Base-by-base conservation (phyloP, 2,113 vertebrate species). In the Siphamia tubifer region DNA sequence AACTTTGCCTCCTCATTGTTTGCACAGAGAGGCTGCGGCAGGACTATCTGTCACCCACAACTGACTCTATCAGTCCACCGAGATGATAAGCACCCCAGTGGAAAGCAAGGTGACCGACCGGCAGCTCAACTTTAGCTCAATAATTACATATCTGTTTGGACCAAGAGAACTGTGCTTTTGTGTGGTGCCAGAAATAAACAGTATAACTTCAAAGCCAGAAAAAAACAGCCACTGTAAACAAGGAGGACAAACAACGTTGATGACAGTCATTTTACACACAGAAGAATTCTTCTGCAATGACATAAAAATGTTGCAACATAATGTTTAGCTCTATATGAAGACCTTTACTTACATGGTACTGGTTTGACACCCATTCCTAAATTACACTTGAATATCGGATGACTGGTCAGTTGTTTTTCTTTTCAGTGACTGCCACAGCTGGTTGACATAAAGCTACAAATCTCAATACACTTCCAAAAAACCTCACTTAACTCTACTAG, bases 1-100 rank as follows among this genome's bases (percentile, higher is more conserved):
- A 83, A 90, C 87, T 90, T 88, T 86, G 89, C 55, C 72, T 85
- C 74, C 70, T 72, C 15, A 12, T 24, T 90, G 74, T 85, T 86
- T 88, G 61, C 63, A 72, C 52, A 75, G 68, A 68, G 60, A 69
- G 45, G 78, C 54, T 57, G 39, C 64, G 61, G 76, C 51, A 65
- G 55, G 53, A 61, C 49, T 61, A 56, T 32, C 55, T 60, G 43
- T 57, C 57, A 36, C 60, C 81, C 62, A 60, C 67, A 32, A 20
- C 45, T 35, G 44, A 68, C 72, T 76, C 67, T 44, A 68, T 90
- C 79, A 74, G 13, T 3, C 62, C 58, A 53, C 5, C 24, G 0
- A 66, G 48, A 71, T 10, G 55, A 86, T 79, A 78, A 69, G 31
- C 66, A 52, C 30, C 58, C 60, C 15, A 20, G 76, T n/a, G 75